Evolutionary conservation across 1,140 invertebrate genomes (phyloP).

Genomic region (Tetramorium parvispinum): DNA sequence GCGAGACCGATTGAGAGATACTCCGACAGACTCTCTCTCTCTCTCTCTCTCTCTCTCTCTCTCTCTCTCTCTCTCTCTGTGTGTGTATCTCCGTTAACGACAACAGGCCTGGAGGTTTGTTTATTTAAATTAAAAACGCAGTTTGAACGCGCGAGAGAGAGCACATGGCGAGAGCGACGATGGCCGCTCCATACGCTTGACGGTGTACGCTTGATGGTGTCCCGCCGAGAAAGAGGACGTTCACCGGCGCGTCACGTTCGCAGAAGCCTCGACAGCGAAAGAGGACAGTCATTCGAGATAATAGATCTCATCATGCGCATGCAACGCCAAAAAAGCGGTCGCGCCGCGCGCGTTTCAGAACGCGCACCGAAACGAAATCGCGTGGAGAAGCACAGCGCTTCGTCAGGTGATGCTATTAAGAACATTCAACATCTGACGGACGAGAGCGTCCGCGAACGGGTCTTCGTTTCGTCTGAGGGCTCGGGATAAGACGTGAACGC

Average conservation of each 20-base stretch:
- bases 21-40: not conserved
- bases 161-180: conserved; percentile 18
- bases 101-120: not conserved
- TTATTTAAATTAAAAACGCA: conserved; percentile 14
- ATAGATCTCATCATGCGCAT: conserved; percentile 69
- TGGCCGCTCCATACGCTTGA: conserved; percentile 11
- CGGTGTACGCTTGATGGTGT: conserved; percentile 53
- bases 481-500: not conserved
- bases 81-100: not conserved
- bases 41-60: too few relatives aligned
- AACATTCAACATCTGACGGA: conserved; percentile 47
- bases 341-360: conserved; percentile 33
- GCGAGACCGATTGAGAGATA: not conserved
- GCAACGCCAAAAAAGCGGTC: conserved; percentile 22
- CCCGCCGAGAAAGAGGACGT: conserved; percentile 46
- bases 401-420: conserved; percentile 35
- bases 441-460: conserved; percentile 2
- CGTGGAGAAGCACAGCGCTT: not conserved
- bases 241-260: conserved; percentile 58
- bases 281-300: conserved; percentile 69
- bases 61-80: too few relatives aligned
- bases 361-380: conserved; percentile 63
- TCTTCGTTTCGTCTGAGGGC: not conserved
- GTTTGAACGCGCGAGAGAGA: not conserved
- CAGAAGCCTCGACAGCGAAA: conserved; percentile 52